Evolutionary conservation across 1,140 invertebrate genomes (phyloP), one percentile per base, ranked within the genome.

Genomic region (Oscheius sp.): DNA sequence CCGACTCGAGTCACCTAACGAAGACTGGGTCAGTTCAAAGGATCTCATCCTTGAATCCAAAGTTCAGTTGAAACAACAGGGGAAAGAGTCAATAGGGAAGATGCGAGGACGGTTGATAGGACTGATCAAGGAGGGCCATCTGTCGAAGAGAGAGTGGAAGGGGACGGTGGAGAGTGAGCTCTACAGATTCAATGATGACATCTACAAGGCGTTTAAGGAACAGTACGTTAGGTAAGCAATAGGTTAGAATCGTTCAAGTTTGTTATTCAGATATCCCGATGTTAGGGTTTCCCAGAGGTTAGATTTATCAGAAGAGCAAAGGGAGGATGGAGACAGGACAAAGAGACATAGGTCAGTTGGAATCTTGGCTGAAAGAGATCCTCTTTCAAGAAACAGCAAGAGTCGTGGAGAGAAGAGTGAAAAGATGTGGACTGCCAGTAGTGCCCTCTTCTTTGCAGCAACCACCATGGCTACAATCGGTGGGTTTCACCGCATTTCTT

Each of bases 1-100:
- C 84, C 88, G 89, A 55, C 90, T 97, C 42, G 95, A 97, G 85
- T 89, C 89, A 0, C 87, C 90, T 65, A 88, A 89, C 38, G 89
- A 91, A 62, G 80, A 88, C 88, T 73, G 83, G 80, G 66, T 89
- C 88, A 20, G 64, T 59, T 67, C 29, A 73, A 84, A 87, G 10
- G 80, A 58, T 31, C 68, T 18, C 74, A 82, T 3, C 75, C 78
- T 28, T 71, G 82, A 76, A 15, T 73, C 62, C 13, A 64, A 79
- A 46, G 45, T 80, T 73, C 58, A 82, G 80, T 49, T 81, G 13
- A 82, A 82, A 74, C 26, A 59, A 49, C 49, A 67, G 32, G 80
- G 80, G n/a, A 77, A 74, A 52, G 49, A 71, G 32, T 52, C 42
- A 35, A 77, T 82, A 26, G 61, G 67, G 23, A 29, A 74, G 42